Percentiles rank a stretch among this genome's conserved stretches.
These are phyloP conservation scores for Caenorhabditis inopinata DNA, from an alignment of 1,140 invertebrate genomes.

Conservation along the genomic window DNA sequence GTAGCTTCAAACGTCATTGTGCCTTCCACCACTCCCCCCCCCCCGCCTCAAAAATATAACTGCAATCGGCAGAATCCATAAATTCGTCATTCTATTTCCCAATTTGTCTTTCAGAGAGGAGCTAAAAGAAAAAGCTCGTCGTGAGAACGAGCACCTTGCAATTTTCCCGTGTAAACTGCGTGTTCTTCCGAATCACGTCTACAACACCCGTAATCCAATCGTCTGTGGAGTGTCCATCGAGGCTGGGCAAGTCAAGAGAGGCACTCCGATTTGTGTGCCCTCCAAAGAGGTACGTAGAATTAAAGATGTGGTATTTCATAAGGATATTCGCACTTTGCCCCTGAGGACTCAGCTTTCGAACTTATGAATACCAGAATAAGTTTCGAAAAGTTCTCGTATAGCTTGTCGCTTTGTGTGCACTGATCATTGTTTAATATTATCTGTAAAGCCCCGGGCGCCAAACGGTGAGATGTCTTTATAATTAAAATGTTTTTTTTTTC, in stretches of 20 bases:
- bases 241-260: constrained; percentile 89
- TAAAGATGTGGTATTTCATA: background rate
- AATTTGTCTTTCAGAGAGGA: constrained; percentile 76
- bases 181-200: constrained; percentile 84
- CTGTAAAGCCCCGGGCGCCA: too few relatives aligned
- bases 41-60: too few relatives aligned
- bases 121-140: constrained; percentile 84
- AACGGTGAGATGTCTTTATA: background rate
- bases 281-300: constrained; percentile 79
- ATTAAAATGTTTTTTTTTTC: constrained; percentile 66
- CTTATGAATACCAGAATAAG: too few relatives aligned
- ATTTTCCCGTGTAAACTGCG: constrained; percentile 96
- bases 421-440: too few relatives aligned
- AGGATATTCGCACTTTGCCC: too few relatives aligned
- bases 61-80: too few relatives aligned
- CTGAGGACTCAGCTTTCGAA: too few relatives aligned
- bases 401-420: too few relatives aligned
- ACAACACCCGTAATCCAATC: constrained; percentile 96
- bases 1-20: too few relatives aligned
- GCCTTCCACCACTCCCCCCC: too few relatives aligned
- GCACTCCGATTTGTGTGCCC: constrained; percentile 93
- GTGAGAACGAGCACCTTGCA: constrained; percentile 91
- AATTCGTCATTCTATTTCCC: too few relatives aligned
- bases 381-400: too few relatives aligned
- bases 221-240: constrained; percentile 93